Conservation (phyloP, 2,797 vertebrate genomes). For the Miichthys miiuy region DNA sequence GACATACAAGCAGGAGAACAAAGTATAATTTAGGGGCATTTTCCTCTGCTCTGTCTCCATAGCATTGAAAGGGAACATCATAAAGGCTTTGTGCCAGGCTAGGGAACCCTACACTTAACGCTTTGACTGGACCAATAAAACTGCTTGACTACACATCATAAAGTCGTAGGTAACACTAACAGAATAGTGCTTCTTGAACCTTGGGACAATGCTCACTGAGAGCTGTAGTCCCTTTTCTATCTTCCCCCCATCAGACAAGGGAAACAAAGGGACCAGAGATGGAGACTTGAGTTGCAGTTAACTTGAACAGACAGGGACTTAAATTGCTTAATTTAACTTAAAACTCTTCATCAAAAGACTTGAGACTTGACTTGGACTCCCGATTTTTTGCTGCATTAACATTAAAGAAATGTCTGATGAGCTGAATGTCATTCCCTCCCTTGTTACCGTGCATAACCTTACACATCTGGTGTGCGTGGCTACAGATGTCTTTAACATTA, state of each 20-base stretch:
- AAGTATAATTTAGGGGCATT: conserved; percentile 57
- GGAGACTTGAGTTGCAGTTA: too few relatives aligned
- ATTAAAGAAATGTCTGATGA: too few relatives aligned
- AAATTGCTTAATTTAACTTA: too few relatives aligned
- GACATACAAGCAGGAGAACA: conserved; percentile 23
- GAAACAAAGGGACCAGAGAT: not conserved
- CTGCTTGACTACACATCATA: conserved; percentile 64
- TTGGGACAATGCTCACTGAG: conserved; percentile 19
- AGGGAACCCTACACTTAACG: conserved; percentile 61
- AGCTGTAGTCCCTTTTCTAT: conserved; percentile 3
- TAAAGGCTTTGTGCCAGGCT: conserved; percentile 71
- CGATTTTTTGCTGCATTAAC: too few relatives aligned
- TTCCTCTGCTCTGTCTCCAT: conserved; percentile 65
- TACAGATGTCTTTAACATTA: too few relatives aligned
- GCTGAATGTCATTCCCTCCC: too few relatives aligned
- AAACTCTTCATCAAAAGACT: too few relatives aligned
- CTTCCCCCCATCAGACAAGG: conserved; percentile 1
- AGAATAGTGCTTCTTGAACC: conserved; percentile 39
- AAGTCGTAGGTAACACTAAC: conserved; percentile 54
- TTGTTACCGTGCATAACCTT: too few relatives aligned
- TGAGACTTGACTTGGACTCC: too few relatives aligned
- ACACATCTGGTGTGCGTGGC: too few relatives aligned
- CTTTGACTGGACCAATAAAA: conserved; percentile 72
- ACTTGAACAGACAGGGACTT: too few relatives aligned
- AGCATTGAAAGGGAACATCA: conserved; percentile 69